Conservation (phyloP, 2,113 vertebrate genomes). For the Chrysemys picta region DNA sequence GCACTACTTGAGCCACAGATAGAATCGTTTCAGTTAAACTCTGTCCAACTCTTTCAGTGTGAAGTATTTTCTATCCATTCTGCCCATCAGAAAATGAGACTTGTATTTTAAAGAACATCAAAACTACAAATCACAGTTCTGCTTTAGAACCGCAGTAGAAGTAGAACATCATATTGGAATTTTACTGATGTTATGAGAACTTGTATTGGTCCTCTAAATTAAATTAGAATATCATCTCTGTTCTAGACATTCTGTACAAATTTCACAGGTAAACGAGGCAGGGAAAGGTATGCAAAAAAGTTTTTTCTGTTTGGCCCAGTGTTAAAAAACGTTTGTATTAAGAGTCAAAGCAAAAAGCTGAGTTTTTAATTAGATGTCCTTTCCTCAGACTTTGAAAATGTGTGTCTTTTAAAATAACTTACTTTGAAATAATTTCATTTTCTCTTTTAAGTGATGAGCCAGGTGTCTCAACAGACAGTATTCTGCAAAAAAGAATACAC, state of each 20-base stretch:
- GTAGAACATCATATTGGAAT: rapidly evolving
- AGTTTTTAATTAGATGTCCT: neutral
- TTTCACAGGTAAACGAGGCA: neutral
- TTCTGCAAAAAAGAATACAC: neutral
- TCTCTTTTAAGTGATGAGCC: neutral
- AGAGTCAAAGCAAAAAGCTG: neutral
- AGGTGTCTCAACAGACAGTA: neutral
- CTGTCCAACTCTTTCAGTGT: neutral
- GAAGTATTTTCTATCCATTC: neutral
- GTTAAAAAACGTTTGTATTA: neutral
- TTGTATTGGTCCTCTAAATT: neutral
- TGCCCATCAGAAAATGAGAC: neutral
- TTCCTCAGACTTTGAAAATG: neutral
- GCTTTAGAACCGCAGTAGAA: neutral
- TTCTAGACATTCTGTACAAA: neutral
- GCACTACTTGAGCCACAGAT: neutral
- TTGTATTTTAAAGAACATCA: neutral
- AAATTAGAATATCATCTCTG: neutral
- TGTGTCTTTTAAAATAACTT: neutral
- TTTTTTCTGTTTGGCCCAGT: neutral
- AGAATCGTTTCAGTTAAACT: neutral
- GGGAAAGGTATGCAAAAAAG: neutral
- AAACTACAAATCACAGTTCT: neutral
- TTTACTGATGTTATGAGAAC: neutral
- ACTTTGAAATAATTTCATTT: neutral